Evolutionary conservation across 2,113 vertebrate species (phyloP).

Genomic region (Bungarus multicinctus): DNA sequence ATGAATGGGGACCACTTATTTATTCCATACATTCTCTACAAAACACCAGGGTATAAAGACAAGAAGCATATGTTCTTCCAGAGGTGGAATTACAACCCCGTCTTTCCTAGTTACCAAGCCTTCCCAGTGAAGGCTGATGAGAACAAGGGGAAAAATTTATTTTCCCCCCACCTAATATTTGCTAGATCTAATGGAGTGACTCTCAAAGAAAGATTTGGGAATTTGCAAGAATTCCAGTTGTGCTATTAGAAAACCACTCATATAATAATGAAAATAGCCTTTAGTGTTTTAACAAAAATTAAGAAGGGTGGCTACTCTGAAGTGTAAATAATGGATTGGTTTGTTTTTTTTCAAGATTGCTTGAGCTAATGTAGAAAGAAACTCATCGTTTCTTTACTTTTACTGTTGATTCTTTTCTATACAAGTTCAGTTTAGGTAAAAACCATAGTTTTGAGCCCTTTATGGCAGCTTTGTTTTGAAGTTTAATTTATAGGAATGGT

Average conservation of each 20-base stretch:
- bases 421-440: not conserved
- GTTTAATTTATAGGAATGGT: not conserved
- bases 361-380: not conserved
- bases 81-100: not conserved
- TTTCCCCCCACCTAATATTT: not conserved
- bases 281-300: not conserved
- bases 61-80: not conserved
- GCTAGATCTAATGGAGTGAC: not conserved
- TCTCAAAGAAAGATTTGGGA: not conserved
- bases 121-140: not conserved
- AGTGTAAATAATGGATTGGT: not conserved
- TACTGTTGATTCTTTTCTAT: fast-evolving
- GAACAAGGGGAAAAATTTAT: not conserved
- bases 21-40: not conserved
- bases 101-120: not conserved
- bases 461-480: not conserved
- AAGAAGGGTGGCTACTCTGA: not conserved
- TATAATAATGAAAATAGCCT: not conserved
- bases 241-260: not conserved
- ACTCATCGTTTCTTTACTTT: not conserved
- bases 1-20: not conserved
- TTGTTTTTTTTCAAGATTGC: not conserved
- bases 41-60: not conserved
- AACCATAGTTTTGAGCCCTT: not conserved
- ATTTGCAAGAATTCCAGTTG: not conserved